A percentile compares a stretch with the other conserved stretches of the same genome.
phyloP scores from a whole-genome alignment of 2,888 invertebrate genomes.

The Hypomecis atomaria region DNA sequence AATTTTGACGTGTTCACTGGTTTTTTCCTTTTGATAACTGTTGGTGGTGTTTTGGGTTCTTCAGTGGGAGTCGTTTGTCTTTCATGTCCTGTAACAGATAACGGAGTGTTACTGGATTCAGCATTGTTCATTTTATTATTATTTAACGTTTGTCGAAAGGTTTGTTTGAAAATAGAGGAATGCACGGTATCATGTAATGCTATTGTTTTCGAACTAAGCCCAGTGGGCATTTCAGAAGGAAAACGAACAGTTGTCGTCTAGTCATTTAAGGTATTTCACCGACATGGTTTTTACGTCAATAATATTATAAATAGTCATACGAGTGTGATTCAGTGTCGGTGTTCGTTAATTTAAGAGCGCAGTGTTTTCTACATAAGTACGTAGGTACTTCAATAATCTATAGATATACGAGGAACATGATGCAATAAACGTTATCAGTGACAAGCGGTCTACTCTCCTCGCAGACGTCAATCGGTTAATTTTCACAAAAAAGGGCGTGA shows the following conservation, averaged over 20 bases:
- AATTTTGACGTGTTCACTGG: constrained; percentile 85
- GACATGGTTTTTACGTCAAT: constrained; percentile 6
- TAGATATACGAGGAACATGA: constrained; percentile 3
- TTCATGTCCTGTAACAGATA: constrained; percentile 65
- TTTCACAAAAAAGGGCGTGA: constrained; percentile 1
- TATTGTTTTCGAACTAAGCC: constrained; percentile 24
- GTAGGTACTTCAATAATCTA: constrained; percentile 4
- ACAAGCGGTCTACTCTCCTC: constrained; percentile 9
- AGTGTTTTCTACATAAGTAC: not conserved
- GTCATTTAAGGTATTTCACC: constrained; percentile 10
- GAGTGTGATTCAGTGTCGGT: constrained; percentile 1
- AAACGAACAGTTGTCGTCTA: constrained; percentile 3
- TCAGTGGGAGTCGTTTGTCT: constrained; percentile 55
- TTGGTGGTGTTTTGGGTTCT: constrained; percentile 73
- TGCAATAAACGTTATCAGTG: constrained; percentile 16
- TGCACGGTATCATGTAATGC: constrained; percentile 16
- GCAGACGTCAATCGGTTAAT: constrained; percentile 1
- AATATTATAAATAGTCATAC: not conserved
- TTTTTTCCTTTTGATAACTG: constrained; percentile 80
- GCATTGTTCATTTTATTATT: constrained; percentile 25
- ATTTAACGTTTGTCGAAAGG: constrained; percentile 13
- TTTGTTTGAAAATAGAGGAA: constrained; percentile 29
- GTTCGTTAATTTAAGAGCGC: not conserved
- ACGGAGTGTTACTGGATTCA: constrained; percentile 11
- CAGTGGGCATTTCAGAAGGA: constrained; percentile 9